These are phyloP conservation scores for Cremastinae sp. DNA, from an alignment of 2,888 invertebrate species.

Conservation along the genomic window DNA sequence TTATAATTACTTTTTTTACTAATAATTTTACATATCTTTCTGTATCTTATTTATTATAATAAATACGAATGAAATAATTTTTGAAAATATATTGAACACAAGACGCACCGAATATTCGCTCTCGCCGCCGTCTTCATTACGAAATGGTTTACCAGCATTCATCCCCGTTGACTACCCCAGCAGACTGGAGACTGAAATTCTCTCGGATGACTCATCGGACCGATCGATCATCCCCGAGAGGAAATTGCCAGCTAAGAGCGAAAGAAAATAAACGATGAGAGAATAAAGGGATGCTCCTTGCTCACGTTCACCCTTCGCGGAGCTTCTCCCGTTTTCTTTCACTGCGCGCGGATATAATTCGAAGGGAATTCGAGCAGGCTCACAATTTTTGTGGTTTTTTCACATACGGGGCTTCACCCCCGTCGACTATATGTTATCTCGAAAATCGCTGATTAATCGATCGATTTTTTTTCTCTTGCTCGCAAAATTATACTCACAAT, in stretches of 20 bases:
- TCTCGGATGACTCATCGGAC: conserved; percentile 70
- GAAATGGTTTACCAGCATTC: conserved; percentile 6
- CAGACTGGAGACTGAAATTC: conserved; percentile 63
- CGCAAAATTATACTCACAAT: background rate
- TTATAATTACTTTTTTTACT: no score
- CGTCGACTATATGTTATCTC: conserved; percentile 7
- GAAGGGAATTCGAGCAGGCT: conserved; percentile 28
- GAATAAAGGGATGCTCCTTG: conserved; percentile 27
- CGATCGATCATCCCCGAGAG: conserved; percentile 69
- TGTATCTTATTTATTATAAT: no score
- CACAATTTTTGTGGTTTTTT: conserved; percentile 38
- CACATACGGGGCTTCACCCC: background rate
- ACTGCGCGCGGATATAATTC: conserved; percentile 9
- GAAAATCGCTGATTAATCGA: conserved; percentile 22
- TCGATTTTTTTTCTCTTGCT: background rate
- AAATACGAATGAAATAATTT: no score
- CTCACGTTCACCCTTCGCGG: background rate
- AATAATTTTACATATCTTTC: no score
- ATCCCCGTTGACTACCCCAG: conserved; percentile 50
- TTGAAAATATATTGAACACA: no score
- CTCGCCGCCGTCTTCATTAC: no score
- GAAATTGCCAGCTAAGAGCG: conserved; percentile 52
- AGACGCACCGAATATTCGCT: no score
- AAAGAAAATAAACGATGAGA: conserved; percentile 38
- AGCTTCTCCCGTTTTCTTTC: conserved; percentile 17